phyloP scores from a whole-genome alignment of 2,888 invertebrate genomes.

The Odontocerum albicorne region DNA sequence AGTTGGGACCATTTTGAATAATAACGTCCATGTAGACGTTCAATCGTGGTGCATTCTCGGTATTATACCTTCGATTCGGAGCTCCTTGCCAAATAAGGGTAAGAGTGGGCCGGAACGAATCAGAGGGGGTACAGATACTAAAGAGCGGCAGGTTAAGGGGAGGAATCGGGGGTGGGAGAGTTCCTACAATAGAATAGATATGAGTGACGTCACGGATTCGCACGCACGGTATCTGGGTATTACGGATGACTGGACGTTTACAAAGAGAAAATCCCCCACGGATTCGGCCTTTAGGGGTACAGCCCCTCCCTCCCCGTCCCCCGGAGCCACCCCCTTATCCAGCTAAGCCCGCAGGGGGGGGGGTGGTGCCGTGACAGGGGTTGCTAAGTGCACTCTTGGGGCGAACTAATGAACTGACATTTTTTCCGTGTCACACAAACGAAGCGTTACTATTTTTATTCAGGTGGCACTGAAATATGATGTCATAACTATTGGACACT shows the following conservation, averaged over 20 bases:
- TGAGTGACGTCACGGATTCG: neutral
- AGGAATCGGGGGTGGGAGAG: no score
- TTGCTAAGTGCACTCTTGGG: constrained; percentile 24
- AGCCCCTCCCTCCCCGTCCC: neutral
- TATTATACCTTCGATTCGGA: no score
- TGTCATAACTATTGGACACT: no score
- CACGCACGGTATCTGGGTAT: constrained; percentile 33
- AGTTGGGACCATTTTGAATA: no score
- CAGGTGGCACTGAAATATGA: no score
- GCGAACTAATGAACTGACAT: constrained; percentile 23
- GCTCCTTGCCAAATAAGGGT: no score
- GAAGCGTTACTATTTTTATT: constrained; percentile 4
- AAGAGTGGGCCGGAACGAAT: no score
- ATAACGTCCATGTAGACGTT: no score
- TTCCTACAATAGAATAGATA: no score
- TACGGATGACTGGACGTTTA: constrained; percentile 34
- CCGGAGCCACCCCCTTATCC: neutral
- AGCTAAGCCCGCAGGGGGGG: neutral
- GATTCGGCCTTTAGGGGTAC: constrained; percentile 29
- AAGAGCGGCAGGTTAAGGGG: no score
- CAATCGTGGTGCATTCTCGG: no score
- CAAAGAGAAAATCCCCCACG: constrained; percentile 33
- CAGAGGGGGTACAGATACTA: no score
- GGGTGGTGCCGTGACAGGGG: constrained; percentile 3
- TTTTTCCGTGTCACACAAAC: constrained; percentile 15